phyloP scores from a whole-genome alignment of 2,113 vertebrate species.

The Uria lomvia region DNA sequence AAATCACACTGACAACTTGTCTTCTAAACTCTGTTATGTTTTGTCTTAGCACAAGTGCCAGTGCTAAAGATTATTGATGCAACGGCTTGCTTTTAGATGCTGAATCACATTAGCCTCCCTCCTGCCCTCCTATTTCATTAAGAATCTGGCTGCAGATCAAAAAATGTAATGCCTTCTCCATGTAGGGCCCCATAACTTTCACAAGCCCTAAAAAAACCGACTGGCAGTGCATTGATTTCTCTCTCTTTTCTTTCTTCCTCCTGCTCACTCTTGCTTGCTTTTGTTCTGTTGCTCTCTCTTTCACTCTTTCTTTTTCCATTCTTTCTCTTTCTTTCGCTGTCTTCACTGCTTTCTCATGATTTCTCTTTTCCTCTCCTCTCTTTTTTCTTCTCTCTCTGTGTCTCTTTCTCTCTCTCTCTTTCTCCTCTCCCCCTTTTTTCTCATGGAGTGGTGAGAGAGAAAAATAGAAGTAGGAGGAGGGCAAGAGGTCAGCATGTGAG shows the following conservation, averaged over 20 bases:
- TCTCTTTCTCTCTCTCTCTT: not conserved
- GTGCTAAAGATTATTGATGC: constrained; percentile 73
- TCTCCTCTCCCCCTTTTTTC: not conserved
- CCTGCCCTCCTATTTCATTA: constrained; percentile 78
- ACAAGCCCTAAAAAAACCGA: constrained; percentile 30
- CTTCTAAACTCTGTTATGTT: constrained; percentile 54
- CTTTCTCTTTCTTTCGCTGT: not conserved
- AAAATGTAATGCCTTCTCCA: constrained; percentile 61
- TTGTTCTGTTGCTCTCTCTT: not conserved
- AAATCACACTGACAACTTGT: constrained; percentile 59
- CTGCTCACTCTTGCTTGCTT: not conserved
- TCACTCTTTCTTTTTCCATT: not conserved
- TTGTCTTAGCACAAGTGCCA: constrained; percentile 58
- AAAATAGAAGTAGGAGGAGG: constrained; percentile 46
- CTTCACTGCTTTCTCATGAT: not conserved
- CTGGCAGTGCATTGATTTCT: constrained; percentile 33
- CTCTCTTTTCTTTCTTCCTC: not conserved
- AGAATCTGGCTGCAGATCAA: constrained; percentile 77
- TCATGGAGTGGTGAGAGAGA: constrained; percentile 9
- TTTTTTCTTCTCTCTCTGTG: not conserved
- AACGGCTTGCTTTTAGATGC: constrained; percentile 72
- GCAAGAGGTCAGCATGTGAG: constrained; percentile 38
- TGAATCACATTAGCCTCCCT: constrained; percentile 72
- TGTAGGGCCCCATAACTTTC: constrained; percentile 58
- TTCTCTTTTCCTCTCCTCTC: not conserved